Evolutionary conservation across 2,113 vertebrate species (phyloP).

Genomic region (Triplophysa dalaica): DNA sequence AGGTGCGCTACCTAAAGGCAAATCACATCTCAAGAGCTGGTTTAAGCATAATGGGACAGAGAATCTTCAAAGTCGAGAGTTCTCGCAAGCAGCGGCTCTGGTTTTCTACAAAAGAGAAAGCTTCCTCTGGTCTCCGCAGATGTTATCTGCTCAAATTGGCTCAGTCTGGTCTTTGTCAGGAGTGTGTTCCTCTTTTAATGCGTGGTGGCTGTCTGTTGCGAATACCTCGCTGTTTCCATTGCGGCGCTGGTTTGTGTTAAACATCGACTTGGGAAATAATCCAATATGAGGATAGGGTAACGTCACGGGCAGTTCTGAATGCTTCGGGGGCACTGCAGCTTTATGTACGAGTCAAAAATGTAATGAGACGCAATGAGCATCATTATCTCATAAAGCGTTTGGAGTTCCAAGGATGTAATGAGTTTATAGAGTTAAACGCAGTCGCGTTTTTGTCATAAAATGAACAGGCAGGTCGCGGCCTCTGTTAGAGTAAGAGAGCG

Average conservation of each 20-base stretch:
- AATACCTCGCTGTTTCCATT: slow-evolving; percentile 32
- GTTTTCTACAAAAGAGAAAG: slow-evolving; percentile 34
- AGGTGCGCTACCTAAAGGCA: slow-evolving; percentile 45
- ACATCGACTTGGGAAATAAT: slow-evolving; percentile 33
- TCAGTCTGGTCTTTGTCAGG: slow-evolving; percentile 49
- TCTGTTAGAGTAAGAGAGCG: slow-evolving; percentile 1
- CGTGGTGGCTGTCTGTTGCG: slow-evolving; percentile 6
- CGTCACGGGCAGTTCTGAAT: background rate
- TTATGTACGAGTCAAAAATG: slow-evolving; percentile 1
- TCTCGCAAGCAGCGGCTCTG: slow-evolving; percentile 34
- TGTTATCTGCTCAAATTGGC: slow-evolving; percentile 52
- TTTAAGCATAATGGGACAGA: slow-evolving; percentile 50
- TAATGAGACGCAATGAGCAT: background rate
- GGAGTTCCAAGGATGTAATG: background rate
- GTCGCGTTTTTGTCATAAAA: background rate
- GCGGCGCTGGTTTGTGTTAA: slow-evolving; percentile 28
- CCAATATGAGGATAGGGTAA: slow-evolving; percentile 24
- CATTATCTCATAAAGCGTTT: background rate
- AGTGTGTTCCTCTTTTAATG: slow-evolving; percentile 32
- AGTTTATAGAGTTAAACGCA: background rate
- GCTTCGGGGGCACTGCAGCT: background rate
- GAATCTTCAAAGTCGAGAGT: slow-evolving; percentile 50
- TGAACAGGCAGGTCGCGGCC: background rate
- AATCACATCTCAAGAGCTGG: slow-evolving; percentile 42
- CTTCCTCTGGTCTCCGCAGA: slow-evolving; percentile 53